Conservation (phyloP, 1,140 invertebrate genomes). For the Druon quercuslanigerum region DNA sequence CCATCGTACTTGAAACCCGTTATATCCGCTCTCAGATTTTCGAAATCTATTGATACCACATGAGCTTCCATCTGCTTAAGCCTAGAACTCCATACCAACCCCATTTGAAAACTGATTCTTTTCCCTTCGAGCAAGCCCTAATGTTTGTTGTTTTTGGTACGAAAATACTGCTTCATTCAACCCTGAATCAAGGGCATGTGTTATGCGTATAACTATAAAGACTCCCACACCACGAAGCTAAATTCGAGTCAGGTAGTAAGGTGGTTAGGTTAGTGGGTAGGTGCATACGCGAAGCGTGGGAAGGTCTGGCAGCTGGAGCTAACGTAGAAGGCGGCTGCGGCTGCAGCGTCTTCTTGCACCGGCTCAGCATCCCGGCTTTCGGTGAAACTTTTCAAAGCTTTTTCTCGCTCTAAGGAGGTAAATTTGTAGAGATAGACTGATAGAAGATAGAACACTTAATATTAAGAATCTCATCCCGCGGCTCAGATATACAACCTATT, state of each 20-base stretch:
- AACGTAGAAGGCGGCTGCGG: constrained; percentile 65
- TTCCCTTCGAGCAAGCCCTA: neutral
- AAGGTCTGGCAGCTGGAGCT: constrained; percentile 73
- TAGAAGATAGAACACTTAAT: neutral
- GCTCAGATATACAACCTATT: neutral
- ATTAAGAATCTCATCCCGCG: neutral
- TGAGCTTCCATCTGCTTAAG: constrained; percentile 4
- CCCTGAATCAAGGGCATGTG: constrained; percentile 14
- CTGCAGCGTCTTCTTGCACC: constrained; percentile 57
- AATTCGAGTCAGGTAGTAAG: constrained; percentile 66
- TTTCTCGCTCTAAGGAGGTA: constrained; percentile 22
- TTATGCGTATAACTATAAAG: constrained; percentile 23
- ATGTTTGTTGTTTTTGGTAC: constrained; percentile 30
- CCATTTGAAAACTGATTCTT: neutral
- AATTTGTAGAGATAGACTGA: neutral
- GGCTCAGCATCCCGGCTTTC: constrained; percentile 52
- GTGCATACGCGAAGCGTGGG: constrained; percentile 70
- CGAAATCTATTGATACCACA: neutral
- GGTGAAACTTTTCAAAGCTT: constrained; percentile 43
- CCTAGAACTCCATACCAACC: neutral
- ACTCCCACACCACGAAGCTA: constrained; percentile 22
- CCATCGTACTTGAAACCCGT: too few species aligned
- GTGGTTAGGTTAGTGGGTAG: constrained; percentile 64
- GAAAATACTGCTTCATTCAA: constrained; percentile 26
- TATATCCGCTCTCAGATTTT: too few species aligned